Conservation (phyloP, 2,888 invertebrate species). For the Acrocyrtus sp. region DNA sequence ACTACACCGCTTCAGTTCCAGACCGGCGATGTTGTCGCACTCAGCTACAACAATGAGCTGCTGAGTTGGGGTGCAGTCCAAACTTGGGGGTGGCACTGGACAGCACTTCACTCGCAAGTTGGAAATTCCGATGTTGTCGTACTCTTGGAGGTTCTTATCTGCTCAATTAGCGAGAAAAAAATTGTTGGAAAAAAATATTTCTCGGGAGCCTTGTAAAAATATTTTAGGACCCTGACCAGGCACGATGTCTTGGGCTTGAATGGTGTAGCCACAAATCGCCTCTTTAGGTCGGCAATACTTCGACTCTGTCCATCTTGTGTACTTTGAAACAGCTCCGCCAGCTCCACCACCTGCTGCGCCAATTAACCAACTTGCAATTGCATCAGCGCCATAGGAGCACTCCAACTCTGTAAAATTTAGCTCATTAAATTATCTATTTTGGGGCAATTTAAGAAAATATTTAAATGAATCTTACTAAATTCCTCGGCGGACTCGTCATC, state of each 20-base stretch:
- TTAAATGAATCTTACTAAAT: slow-evolving; percentile 1
- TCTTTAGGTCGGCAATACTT: slow-evolving; percentile 24
- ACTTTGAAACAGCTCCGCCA: too few species aligned
- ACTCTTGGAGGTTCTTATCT: too few species aligned
- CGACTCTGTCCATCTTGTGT: slow-evolving; percentile 8
- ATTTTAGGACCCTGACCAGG: neutral
- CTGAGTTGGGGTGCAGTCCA: neutral
- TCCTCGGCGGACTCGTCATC: slow-evolving; percentile 11
- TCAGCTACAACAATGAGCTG: neutral
- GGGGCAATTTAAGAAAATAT: neutral
- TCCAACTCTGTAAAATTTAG: slow-evolving; percentile 8
- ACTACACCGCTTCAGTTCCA: neutral
- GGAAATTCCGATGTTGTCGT: slow-evolving; percentile 13
- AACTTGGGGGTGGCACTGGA: neutral
- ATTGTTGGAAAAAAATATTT: too few species aligned
- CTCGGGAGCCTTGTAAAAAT: too few species aligned
- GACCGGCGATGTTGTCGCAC: slow-evolving; percentile 6
- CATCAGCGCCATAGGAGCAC: slow-evolving; percentile 9
- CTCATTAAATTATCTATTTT: too few species aligned
- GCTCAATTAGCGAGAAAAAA: too few species aligned
- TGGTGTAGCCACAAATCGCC: slow-evolving; percentile 12
- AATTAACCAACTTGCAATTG: neutral
- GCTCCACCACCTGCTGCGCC: neutral
- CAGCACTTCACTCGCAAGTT: slow-evolving; percentile 19
- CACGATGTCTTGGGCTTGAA: neutral